Percentiles rank a stretch among this genome's conserved stretches.
phyloP scores from a whole-genome alignment of 2,113 vertebrate species.

The Malurus cyaneus region DNA sequence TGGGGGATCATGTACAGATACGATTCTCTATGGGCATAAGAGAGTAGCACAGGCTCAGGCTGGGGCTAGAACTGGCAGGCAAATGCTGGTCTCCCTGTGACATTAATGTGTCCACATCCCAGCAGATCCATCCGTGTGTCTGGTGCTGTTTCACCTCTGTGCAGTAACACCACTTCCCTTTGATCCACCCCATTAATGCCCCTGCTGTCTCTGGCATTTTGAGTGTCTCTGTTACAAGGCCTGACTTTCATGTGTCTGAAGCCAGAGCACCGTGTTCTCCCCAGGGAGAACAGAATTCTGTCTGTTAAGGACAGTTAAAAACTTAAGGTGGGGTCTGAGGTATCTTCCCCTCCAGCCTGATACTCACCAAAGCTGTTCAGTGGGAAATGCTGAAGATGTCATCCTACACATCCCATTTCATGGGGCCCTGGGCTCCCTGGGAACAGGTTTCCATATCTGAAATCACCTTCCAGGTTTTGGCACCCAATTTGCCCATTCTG shows the following conservation, averaged over 20 bases:
- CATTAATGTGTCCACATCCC: background rate
- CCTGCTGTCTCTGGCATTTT: fast-evolving
- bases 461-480: background rate
- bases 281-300: background rate
- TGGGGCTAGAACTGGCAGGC: background rate
- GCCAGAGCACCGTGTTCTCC: background rate
- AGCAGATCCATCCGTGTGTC: background rate
- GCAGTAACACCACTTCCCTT: background rate
- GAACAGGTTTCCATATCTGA: background rate
- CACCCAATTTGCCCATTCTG: background rate
- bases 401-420: background rate
- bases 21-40: background rate
- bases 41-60: background rate
- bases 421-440: background rate
- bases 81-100: fast-evolving
- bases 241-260: background rate
- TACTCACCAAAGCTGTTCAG: background rate
- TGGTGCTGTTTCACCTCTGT: background rate
- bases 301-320: background rate
- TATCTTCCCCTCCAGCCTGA: background rate
- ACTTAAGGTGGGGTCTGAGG: background rate
- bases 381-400: background rate
- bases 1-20: background rate
- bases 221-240: fast-evolving
- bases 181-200: background rate